Evolutionary conservation across 2,797 vertebrate species (phyloP).

Genomic region (Hemibagrus guttatus): DNA sequence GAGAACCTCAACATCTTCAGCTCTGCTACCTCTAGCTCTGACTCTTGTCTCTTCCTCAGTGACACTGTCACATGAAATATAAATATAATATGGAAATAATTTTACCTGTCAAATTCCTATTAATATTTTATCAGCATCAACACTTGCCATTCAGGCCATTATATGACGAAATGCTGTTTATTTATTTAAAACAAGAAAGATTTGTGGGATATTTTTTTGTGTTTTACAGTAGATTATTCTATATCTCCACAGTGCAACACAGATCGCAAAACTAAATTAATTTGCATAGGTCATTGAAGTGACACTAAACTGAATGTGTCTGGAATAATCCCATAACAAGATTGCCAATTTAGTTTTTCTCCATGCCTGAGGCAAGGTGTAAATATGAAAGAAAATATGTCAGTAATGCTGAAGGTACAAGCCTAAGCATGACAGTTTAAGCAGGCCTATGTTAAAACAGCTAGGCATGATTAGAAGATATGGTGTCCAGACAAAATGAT

Average conservation of each 20-base stretch:
- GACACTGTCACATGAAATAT: no score
- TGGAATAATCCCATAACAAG: background rate
- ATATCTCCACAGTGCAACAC: background rate
- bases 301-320: background rate
- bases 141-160: background rate
- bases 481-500: background rate
- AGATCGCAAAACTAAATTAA: background rate
- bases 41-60: no score
- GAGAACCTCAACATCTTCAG: no score
- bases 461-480: background rate
- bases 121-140: background rate
- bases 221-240: background rate
- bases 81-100: background rate
- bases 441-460: background rate
- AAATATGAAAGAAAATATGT: background rate
- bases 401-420: conserved; percentile 13
- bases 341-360: background rate
- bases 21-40: no score
- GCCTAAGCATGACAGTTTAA: conserved; percentile 24
- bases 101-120: background rate
- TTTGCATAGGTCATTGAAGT: background rate
- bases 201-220: no score
- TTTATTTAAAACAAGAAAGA: background rate
- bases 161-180: background rate
- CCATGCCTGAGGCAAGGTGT: background rate